Evolutionary conservation across 2,888 invertebrate genomes (phyloP).

Genomic region (Aspidapion aeneum): DNA sequence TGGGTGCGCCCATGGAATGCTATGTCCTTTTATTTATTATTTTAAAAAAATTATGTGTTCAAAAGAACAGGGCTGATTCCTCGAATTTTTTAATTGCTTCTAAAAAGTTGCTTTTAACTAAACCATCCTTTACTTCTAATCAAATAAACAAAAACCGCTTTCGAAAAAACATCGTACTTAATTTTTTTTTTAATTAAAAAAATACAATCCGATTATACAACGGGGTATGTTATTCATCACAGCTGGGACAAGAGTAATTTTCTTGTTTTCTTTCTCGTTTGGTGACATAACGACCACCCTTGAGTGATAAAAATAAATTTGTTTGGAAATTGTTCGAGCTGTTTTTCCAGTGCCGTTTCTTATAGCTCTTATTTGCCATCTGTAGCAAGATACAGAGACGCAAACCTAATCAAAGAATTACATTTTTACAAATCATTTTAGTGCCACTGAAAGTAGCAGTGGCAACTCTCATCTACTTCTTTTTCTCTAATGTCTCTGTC

Average conservation of each 20-base stretch:
- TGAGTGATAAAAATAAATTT: background rate
- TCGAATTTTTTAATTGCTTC: too few relatives aligned
- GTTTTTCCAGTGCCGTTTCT: background rate
- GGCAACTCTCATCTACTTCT: too few relatives aligned
- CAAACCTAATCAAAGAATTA: background rate
- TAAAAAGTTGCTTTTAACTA: too few relatives aligned
- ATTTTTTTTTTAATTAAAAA: background rate
- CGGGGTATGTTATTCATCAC: background rate
- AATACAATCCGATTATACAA: background rate
- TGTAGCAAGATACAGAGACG: background rate
- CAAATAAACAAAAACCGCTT: background rate
- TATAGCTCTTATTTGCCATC: background rate
- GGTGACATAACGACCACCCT: background rate
- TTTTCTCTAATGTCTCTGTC: too few relatives aligned
- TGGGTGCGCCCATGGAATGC: too few relatives aligned
- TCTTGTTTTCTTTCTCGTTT: background rate
- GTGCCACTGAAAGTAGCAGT: too few relatives aligned
- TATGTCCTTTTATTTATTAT: too few relatives aligned
- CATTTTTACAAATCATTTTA: too few relatives aligned
- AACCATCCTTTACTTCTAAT: background rate
- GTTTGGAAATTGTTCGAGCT: background rate
- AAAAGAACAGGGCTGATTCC: too few relatives aligned
- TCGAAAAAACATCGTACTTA: background rate
- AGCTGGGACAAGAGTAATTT: background rate
- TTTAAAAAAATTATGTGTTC: too few relatives aligned